phyloP scores from a whole-genome alignment of 2,113 vertebrate genomes.

The Spilogale gracilis region DNA sequence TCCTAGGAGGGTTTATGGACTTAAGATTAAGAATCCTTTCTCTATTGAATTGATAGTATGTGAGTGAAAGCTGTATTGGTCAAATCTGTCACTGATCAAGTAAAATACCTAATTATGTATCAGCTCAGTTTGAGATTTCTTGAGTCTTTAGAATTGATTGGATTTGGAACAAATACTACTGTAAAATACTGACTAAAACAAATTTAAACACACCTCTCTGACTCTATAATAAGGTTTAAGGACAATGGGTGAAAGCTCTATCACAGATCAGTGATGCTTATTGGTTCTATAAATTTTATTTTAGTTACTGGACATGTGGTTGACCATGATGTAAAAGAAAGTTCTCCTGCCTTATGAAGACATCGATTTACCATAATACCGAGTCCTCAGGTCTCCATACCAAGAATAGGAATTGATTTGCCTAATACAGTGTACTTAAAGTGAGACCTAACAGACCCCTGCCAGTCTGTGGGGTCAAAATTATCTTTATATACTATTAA shows the following conservation, averaged over 20 bases:
- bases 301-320: neutral
- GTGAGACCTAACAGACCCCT: neutral
- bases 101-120: neutral
- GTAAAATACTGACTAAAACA: slow-evolving; percentile 9
- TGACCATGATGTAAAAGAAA: neutral
- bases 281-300: slow-evolving; percentile 9
- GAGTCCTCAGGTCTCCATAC: neutral
- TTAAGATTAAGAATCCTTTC: slow-evolving; percentile 31
- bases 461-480: neutral
- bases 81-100: neutral
- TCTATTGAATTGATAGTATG: neutral
- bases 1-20: neutral
- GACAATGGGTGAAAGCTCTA: neutral
- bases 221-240: neutral
- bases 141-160: slow-evolving; percentile 39
- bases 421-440: neutral
- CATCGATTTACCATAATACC: neutral
- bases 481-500: slow-evolving; percentile 53
- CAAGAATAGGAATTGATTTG: neutral
- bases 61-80: neutral
- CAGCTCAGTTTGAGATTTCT: slow-evolving; percentile 37
- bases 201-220: slow-evolving; percentile 11
- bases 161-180: neutral
- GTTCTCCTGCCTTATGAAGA: neutral
- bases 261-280: neutral